phyloP scores from a whole-genome alignment of 2,888 invertebrate genomes.

The Andrena hattorfiana region DNA sequence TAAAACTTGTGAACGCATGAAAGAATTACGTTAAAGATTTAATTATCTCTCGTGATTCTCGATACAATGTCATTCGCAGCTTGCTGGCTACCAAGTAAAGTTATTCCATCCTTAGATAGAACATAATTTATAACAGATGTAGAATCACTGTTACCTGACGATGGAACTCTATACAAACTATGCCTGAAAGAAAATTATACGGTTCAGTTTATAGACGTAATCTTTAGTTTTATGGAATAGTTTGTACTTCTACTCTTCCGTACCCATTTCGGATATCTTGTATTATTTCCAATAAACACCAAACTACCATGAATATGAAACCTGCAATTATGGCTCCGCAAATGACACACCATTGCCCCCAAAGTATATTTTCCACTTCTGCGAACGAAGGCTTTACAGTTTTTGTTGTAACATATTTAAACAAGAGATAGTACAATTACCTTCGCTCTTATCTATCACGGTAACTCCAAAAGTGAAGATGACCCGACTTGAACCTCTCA shows the following conservation, averaged over 20 bases:
- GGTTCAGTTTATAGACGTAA: slow-evolving; percentile 1
- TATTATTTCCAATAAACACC: slow-evolving; percentile 44
- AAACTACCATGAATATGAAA: slow-evolving; percentile 27
- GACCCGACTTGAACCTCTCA: slow-evolving; percentile 9
- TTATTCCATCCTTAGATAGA: slow-evolving; percentile 53
- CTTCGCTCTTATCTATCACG: slow-evolving; percentile 50
- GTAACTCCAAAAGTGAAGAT: slow-evolving; percentile 57
- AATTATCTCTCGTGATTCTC: slow-evolving; percentile 26
- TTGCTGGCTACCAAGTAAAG: slow-evolving; percentile 57
- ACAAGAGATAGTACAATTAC: slow-evolving; percentile 19
- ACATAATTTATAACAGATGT: slow-evolving; percentile 51
- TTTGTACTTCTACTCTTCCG: slow-evolving; percentile 4
- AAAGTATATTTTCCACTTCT: slow-evolving; percentile 46
- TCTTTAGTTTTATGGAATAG: neutral
- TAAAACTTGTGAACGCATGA: no score
- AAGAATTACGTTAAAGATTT: neutral
- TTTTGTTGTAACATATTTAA: neutral
- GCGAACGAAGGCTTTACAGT: neutral
- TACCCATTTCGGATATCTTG: slow-evolving; percentile 49
- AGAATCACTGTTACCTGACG: slow-evolving; percentile 12
- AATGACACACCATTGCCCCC: slow-evolving; percentile 58
- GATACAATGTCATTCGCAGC: slow-evolving; percentile 54
- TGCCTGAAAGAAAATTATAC: slow-evolving; percentile 26
- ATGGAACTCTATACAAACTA: slow-evolving; percentile 57
- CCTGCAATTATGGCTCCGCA: slow-evolving; percentile 23